Evolutionary conservation across 2,888 invertebrate genomes (phyloP), one percentile per base, ranked within the genome.

Genomic region (Girardia tigrina): DNA sequence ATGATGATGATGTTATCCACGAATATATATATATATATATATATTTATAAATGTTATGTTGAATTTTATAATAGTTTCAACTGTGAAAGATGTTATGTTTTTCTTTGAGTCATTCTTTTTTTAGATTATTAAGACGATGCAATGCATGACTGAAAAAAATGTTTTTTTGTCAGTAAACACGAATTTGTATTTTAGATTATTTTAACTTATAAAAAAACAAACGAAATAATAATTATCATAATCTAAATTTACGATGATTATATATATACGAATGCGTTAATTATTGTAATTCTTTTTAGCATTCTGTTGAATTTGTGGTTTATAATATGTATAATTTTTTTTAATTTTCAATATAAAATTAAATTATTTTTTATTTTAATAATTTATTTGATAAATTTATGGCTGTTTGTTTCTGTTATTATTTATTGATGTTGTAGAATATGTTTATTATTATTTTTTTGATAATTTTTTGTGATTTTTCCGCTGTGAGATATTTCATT

Each of bases 41-140:
- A 56, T 56, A 56, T 56, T 20, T 56, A 56, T 56, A 56, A 12
- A 56, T 56, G n/a, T 56, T 56, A 56, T 56, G 56, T 56, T 56
- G 56, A 56, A 56, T 56, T 20, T 56, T 36, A 36, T 56, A 8
- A 56, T 56, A 56, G 56, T 56, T 56, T 56, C 56, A 56, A 56
- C 56, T 56, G 12, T 4, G 56, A 56, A n/a, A 56, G 56, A 56
- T 56, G 56, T 56, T 56, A 56, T 56, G 56, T 56, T 56, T n/a
- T n/a, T 56, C 56, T 56, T 56, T 56, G 56, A 56, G 56, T 56
- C 56, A 56, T 56, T 56, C 56, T 56, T 56, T 56, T 36, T 56
- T 56, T 56, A 56, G 56, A 56, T 56, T 56, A 56, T 56, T 56
- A 56, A 56, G 56, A 56, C 56, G 56, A 56, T 56, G 56, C 56